Conservation (phyloP, 2,888 invertebrate genomes). For the Venustoraphidia nigricollis region DNA sequence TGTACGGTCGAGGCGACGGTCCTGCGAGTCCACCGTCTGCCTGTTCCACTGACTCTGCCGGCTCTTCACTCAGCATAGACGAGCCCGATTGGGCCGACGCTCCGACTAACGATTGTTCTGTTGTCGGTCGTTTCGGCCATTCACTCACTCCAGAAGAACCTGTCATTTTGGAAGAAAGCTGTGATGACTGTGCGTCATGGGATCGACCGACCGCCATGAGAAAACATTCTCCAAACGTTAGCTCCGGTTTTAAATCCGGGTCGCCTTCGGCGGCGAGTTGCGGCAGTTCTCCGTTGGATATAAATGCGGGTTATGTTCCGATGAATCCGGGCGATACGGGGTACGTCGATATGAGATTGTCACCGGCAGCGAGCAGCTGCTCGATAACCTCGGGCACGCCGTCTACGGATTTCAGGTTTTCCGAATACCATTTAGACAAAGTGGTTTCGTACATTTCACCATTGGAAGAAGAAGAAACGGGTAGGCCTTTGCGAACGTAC, state of each 20-base stretch:
- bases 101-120: slow-evolving; percentile 9
- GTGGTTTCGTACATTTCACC: slow-evolving; percentile 56
- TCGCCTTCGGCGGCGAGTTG: slow-evolving; percentile 11
- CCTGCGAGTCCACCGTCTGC: slow-evolving; percentile 44
- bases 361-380: slow-evolving; percentile 51
- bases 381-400: slow-evolving; percentile 68
- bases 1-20: slow-evolving; percentile 33
- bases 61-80: slow-evolving; percentile 50
- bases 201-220: background rate
- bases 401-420: slow-evolving; percentile 60
- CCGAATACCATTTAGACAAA: slow-evolving; percentile 68
- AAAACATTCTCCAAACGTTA: slow-evolving; percentile 5
- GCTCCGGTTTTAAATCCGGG: slow-evolving; percentile 5
- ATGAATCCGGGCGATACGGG: slow-evolving; percentile 20
- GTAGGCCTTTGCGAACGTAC: slow-evolving; percentile 60
- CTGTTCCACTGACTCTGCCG: slow-evolving; percentile 49
- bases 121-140: slow-evolving; percentile 27
- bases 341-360: slow-evolving; percentile 48
- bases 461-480: slow-evolving; percentile 42
- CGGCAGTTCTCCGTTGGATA: slow-evolving; percentile 37
- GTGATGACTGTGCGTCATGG: slow-evolving; percentile 31
- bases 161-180: slow-evolving; percentile 46
- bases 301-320: slow-evolving; percentile 36
- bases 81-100: slow-evolving; percentile 31
- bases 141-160: slow-evolving; percentile 46